These are phyloP conservation scores for Drosophila biarmipes DNA, from an alignment of 1,140 invertebrate genomes.

Conservation along the genomic window DNA sequence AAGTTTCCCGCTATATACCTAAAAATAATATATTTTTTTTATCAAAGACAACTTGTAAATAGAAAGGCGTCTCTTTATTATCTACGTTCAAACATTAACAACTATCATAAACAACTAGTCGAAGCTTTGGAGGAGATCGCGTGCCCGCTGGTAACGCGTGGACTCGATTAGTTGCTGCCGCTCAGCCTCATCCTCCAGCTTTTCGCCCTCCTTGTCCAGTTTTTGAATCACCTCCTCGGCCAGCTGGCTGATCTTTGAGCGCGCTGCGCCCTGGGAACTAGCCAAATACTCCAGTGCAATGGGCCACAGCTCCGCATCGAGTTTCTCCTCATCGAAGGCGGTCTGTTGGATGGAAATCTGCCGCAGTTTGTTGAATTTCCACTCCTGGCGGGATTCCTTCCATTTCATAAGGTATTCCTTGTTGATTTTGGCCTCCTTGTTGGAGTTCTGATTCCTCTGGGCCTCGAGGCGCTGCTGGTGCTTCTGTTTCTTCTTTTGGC, in stretches of 20 bases:
- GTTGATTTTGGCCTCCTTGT: slow-evolving; percentile 82
- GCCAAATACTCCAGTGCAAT: slow-evolving; percentile 89
- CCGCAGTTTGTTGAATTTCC: slow-evolving; percentile 91
- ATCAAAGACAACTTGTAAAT: background rate
- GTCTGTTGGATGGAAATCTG: slow-evolving; percentile 91
- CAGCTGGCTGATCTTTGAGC: slow-evolving; percentile 86
- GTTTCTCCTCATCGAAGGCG: slow-evolving; percentile 86
- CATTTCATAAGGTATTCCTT: slow-evolving; percentile 88
- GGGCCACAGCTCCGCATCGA: slow-evolving; percentile 87
- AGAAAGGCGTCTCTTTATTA: slow-evolving; percentile 12
- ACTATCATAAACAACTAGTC: slow-evolving; percentile 39
- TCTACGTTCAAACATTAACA: slow-evolving; percentile 49
- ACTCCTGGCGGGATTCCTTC: slow-evolving; percentile 88
- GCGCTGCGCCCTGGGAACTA: slow-evolving; percentile 88
- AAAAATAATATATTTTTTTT: no score
- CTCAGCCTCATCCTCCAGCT: slow-evolving; percentile 67
- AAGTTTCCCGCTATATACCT: background rate
- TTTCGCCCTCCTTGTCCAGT: slow-evolving; percentile 86
- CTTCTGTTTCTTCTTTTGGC: slow-evolving; percentile 79
- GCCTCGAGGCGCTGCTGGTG: slow-evolving; percentile 67
- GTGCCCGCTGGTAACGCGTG: slow-evolving; percentile 85
- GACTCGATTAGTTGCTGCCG: slow-evolving; percentile 80
- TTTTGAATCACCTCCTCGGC: slow-evolving; percentile 88
- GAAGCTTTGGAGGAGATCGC: slow-evolving; percentile 85
- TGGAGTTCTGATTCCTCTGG: slow-evolving; percentile 58